Evolutionary conservation across 2,888 invertebrate genomes (phyloP).

Genomic region (Oasisia sp.): DNA sequence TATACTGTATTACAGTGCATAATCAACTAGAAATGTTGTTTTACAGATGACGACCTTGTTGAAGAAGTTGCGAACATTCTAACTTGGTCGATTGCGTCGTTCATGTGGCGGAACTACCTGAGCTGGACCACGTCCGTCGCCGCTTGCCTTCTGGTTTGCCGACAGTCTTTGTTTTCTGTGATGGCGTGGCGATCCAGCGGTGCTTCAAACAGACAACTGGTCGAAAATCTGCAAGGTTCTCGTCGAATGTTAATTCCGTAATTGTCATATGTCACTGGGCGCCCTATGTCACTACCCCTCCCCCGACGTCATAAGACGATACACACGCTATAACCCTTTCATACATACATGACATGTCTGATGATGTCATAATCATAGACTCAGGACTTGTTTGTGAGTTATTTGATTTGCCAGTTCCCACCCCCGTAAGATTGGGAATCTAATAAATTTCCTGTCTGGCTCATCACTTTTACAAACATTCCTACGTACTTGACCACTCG

Average conservation of each 20-base stretch:
- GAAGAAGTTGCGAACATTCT: background rate
- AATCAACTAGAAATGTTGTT: background rate
- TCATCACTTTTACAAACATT: background rate
- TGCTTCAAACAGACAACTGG: slow-evolving; percentile 38
- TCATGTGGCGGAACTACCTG: slow-evolving; percentile 17
- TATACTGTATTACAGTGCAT: background rate
- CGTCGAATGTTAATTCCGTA: background rate
- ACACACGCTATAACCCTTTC: background rate
- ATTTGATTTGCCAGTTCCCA: no score
- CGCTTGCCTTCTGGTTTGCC: background rate
- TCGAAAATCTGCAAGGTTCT: slow-evolving; percentile 43
- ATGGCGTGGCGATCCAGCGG: slow-evolving; percentile 50
- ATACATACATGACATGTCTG: no score
- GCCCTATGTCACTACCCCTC: background rate
- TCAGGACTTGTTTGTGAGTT: no score
- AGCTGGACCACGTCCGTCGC: slow-evolving; percentile 14
- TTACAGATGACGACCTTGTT: slow-evolving; percentile 13
- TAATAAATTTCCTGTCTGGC: background rate
- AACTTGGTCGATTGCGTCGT: slow-evolving; percentile 9
- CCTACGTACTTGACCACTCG: background rate
- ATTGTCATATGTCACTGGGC: no score
- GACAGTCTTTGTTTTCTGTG: background rate
- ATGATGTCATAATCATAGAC: no score
- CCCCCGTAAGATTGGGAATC: no score
- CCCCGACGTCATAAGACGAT: no score